Base-by-base conservation (phyloP, 2,113 vertebrate genomes). In the Sinocyclocheilus rhinocerous region DNA sequence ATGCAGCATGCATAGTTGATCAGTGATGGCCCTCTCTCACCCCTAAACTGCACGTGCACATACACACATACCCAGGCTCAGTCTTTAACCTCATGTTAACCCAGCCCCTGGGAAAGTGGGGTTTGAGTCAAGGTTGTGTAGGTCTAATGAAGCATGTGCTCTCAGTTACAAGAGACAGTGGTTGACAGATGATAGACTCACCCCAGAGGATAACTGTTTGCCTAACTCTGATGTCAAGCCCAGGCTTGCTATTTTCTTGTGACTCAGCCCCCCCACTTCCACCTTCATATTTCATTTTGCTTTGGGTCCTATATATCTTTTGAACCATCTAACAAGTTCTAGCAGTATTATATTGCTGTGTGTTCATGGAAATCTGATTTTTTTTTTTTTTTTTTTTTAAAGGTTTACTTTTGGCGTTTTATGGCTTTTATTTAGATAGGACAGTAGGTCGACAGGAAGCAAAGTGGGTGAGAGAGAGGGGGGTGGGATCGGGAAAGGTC, bases 171-270 rank as follows among this genome's bases (percentile, higher is more conserved):
- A 57, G 36, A 84, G 42, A 39, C 48, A 81, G 80, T 16, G 55
- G 6, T 65, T 76, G 45, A 72, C 29, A 77, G 45, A 84, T 84
- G 39, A 61, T 29, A 84, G 16, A 65, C 4, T 69, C 45, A 1
- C 20, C 84, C 76, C 72, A 11, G 59, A 69, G 57, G 15, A 33
- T 86, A 84, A 85, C 29, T 24, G 39, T 13, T 69, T 61, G n/a
- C 33, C 20, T 50, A 59, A 77, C 29, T 45, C 42, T 65, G 33
- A 72, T 42, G 13, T 75, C 70, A 81, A 61, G 81, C 12, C 57
- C 69, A 61, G 42, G 15, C 84, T 33, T 89, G 87, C 7, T 59
- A n/a, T 67, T n/a, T 22, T 22, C 55, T 80, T 85, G 48, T 52
- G n/a, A n/a, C 59, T 59, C 36, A 39, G 39, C 42, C 16, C 61